phyloP scores from a whole-genome alignment of 2,113 vertebrate species.

The Tichodroma muraria region DNA sequence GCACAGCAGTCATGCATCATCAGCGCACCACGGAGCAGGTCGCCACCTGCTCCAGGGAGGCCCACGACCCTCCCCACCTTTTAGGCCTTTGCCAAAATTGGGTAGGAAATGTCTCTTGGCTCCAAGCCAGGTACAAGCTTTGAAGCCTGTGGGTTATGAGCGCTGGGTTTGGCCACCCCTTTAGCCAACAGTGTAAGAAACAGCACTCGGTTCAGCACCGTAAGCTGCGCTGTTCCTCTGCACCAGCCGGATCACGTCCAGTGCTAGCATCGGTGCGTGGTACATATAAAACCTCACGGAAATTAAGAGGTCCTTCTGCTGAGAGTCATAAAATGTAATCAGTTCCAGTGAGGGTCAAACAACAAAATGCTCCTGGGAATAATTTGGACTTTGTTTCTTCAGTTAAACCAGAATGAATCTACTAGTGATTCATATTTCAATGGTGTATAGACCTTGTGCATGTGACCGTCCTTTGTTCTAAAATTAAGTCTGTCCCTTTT shows the following conservation, averaged over 20 bases:
- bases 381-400: conserved; percentile 23
- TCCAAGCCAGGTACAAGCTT: neutral
- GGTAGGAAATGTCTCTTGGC: neutral
- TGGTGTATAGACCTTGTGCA: neutral
- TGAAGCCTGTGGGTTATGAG: neutral
- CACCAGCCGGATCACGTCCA: rapidly evolving
- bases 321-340: neutral
- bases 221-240: rapidly evolving
- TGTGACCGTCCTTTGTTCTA: neutral
- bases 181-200: rapidly evolving
- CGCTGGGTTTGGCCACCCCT: neutral
- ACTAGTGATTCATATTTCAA: neutral
- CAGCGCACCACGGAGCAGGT: neutral
- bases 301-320: neutral
- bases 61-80: neutral
- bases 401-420: neutral
- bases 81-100: neutral
- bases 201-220: rapidly evolving
- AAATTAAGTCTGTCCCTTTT: neutral
- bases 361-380: conserved; percentile 9
- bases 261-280: rapidly evolving
- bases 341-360: neutral
- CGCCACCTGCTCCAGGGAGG: neutral
- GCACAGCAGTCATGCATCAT: rapidly evolving
- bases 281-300: neutral